A percentile compares a stretch with the other conserved stretches of the same genome.
phyloP scores from a whole-genome alignment of 2,888 invertebrate species.

The Megalurothrips usitatus region DNA sequence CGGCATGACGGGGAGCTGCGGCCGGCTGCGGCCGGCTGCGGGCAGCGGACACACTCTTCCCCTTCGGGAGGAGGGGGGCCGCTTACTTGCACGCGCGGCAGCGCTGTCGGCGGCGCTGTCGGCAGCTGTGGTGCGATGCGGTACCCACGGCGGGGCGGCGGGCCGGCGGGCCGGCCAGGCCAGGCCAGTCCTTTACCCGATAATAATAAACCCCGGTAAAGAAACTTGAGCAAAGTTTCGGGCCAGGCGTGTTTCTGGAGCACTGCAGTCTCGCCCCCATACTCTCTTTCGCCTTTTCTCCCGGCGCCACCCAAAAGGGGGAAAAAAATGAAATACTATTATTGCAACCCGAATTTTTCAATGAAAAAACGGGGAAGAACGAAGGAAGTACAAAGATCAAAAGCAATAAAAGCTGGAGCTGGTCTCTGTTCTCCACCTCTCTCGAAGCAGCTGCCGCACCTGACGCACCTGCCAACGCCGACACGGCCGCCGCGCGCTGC shows the following conservation, averaged over 20 bases:
- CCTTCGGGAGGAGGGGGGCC: not conserved
- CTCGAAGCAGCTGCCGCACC: too few species aligned
- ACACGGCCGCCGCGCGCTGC: too few species aligned
- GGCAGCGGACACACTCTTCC: not conserved
- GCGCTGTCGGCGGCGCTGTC: not conserved
- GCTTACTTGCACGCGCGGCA: not conserved
- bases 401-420: too few species aligned
- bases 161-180: not conserved
- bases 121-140: not conserved
- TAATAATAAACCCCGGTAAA: conserved; percentile 17
- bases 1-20: too few species aligned
- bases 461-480: too few species aligned
- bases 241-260: conserved; percentile 11
- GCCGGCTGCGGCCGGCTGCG: too few species aligned
- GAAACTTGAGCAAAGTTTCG: conserved; percentile 6
- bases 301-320: too few species aligned
- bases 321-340: too few species aligned
- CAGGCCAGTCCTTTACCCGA: conserved; percentile 7
- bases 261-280: not conserved
- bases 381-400: too few species aligned
- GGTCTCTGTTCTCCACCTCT: too few species aligned
- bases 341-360: too few species aligned
- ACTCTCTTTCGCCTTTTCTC: not conserved
- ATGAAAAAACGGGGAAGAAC: too few species aligned
- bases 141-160: not conserved